Evolutionary conservation across 2,113 vertebrate species (phyloP).

Genomic region (Corythornis madagascariensis): DNA sequence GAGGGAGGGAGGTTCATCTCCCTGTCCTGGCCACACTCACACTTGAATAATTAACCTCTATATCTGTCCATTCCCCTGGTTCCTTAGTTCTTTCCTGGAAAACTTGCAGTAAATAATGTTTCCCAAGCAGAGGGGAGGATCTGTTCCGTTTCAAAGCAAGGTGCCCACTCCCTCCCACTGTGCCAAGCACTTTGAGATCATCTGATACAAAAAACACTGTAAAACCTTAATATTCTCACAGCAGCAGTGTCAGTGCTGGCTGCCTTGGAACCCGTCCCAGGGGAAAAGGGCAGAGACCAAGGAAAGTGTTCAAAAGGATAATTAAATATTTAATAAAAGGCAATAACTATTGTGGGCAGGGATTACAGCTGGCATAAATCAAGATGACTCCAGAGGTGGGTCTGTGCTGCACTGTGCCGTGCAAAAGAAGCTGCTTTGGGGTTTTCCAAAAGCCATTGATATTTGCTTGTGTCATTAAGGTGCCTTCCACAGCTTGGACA

Average conservation of each 20-base stretch:
- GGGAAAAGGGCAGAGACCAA: conserved; percentile 52
- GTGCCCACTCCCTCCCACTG: neutral
- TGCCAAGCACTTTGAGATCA: neutral
- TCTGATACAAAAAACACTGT: neutral
- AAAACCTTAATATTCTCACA: conserved; percentile 17
- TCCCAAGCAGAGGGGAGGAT: neutral
- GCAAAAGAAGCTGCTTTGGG: neutral
- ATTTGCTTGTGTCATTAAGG: neutral
- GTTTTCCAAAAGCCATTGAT: neutral
- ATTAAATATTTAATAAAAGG: conserved; percentile 61
- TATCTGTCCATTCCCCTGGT: neutral
- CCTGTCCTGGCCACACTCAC: neutral
- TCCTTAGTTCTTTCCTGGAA: neutral
- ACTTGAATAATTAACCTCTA: neutral
- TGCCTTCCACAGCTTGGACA: neutral
- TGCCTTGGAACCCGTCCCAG: neutral
- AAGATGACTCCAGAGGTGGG: neutral
- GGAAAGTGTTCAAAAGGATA: conserved; percentile 24
- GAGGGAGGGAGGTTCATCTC: neutral
- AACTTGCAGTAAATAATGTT: neutral
- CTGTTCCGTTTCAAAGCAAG: neutral
- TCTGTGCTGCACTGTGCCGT: neutral
- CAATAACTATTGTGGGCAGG: neutral
- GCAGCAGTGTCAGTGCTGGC: neutral
- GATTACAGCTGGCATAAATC: neutral